phyloP scores from a whole-genome alignment of 2,797 vertebrate species.

The Taenioides sp. region DNA sequence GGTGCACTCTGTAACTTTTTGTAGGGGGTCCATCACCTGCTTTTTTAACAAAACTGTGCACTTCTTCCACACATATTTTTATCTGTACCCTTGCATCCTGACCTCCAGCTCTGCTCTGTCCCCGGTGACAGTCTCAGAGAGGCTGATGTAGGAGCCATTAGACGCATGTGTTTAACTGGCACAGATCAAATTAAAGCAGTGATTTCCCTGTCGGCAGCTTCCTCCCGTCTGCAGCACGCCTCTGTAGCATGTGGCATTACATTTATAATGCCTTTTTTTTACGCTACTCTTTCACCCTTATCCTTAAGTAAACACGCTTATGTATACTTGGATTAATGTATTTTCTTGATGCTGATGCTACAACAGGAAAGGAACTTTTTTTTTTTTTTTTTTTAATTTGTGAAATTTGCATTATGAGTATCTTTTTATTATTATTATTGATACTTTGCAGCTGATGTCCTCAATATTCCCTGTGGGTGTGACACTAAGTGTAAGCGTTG shows the following conservation, averaged over 20 bases:
- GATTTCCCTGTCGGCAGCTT: constrained; percentile 67
- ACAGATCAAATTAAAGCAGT: constrained; percentile 67
- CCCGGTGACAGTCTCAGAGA: constrained; percentile 29
- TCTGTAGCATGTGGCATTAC: constrained; percentile 54
- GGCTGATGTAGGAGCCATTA: constrained; percentile 26
- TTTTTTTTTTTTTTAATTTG: too few species aligned
- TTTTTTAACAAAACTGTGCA: too few species aligned
- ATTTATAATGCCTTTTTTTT: constrained; percentile 40
- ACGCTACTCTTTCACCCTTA: constrained; percentile 31
- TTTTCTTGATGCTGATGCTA: not conserved
- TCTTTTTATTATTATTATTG: too few species aligned
- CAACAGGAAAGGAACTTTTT: not conserved
- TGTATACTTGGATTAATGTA: constrained; percentile 15
- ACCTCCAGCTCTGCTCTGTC: constrained; percentile 45
- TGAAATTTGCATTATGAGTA: not conserved
- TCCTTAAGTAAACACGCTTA: constrained; percentile 12
- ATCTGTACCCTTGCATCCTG: constrained; percentile 52
- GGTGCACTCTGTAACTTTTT: too few species aligned
- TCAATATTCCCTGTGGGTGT: too few species aligned
- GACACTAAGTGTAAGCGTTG: too few species aligned
- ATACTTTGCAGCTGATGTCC: too few species aligned
- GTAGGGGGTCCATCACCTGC: too few species aligned
- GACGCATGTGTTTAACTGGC: constrained; percentile 54
- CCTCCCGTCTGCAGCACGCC: constrained; percentile 57
- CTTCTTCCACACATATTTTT: not conserved